A percentile compares a stretch with the other conserved stretches of the same genome.
phyloP scores from a whole-genome alignment of 2,797 vertebrate genomes.

The Urocyon cinereoargenteus region DNA sequence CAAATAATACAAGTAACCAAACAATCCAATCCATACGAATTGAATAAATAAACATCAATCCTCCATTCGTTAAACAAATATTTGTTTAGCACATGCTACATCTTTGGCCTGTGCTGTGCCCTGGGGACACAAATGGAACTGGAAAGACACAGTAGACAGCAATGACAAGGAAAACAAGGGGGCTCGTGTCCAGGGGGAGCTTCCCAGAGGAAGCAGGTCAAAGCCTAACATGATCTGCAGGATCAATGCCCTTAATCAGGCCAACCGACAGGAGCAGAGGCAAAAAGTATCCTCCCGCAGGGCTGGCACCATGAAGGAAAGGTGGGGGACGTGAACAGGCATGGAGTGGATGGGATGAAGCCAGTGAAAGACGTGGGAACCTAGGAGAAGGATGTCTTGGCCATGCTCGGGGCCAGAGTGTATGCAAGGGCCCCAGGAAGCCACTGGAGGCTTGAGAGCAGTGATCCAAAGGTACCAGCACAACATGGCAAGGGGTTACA shows the following conservation, averaged over 20 bases:
- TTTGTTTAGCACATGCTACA: no score
- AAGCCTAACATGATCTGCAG: not conserved
- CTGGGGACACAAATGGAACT: not conserved
- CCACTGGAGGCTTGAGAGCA: not conserved
- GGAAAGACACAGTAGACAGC: not conserved
- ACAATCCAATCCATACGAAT: not conserved
- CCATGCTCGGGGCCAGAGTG: rapidly evolving
- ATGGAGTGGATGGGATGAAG: not conserved
- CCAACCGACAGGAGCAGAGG: rapidly evolving
- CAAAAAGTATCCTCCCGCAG: no score
- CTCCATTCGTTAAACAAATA: constrained; percentile 14
- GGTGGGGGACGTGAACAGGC: not conserved
- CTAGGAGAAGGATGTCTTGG: not conserved
- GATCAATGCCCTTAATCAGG: not conserved
- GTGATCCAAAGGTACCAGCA: not conserved
- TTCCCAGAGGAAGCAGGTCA: not conserved
- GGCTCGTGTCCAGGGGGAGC: rapidly evolving
- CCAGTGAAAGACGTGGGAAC: no score
- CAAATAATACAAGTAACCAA: not conserved
- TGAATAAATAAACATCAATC: not conserved
- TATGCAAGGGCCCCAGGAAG: not conserved
- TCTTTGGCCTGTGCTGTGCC: not conserved
- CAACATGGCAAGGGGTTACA: rapidly evolving
- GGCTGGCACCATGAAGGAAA: not conserved
- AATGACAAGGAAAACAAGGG: not conserved